phyloP scores from a whole-genome alignment of 2,113 vertebrate genomes.

The Pteruthius melanotis region DNA sequence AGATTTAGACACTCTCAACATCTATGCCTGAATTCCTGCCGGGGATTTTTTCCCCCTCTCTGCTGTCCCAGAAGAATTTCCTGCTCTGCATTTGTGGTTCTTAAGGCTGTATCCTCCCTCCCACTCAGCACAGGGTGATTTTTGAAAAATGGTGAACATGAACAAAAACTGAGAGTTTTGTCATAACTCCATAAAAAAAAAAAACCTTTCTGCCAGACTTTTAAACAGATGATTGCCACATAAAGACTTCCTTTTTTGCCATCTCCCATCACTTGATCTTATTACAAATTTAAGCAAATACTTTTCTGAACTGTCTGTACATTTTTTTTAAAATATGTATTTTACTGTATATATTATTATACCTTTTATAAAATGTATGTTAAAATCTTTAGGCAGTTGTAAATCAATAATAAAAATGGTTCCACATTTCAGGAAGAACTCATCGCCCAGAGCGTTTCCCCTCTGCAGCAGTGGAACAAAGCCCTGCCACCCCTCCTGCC shows the following conservation, averaged over 20 bases:
- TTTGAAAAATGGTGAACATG: background rate
- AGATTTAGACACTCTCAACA: background rate
- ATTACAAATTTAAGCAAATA: background rate
- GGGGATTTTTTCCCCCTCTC: background rate
- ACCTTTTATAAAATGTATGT: background rate
- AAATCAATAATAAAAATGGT: background rate
- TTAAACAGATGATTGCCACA: background rate
- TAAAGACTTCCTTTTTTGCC: background rate
- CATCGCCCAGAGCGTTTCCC: background rate
- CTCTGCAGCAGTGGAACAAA: background rate
- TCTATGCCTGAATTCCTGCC: background rate
- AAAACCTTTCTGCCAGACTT: background rate
- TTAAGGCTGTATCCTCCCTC: background rate
- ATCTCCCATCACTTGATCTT: background rate
- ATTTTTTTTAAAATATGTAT: background rate
- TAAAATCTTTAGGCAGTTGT: background rate
- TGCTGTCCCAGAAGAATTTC: background rate
- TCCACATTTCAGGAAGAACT: background rate
- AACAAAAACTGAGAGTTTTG: background rate
- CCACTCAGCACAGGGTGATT: accelerated
- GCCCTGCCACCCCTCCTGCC: background rate
- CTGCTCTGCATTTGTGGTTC: background rate
- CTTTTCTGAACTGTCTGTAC: background rate
- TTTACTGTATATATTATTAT: background rate
- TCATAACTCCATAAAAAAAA: background rate